Percentiles rank a stretch among this genome's conserved stretches.
These are phyloP conservation scores for Vipera ursinii DNA, from an alignment of 2,797 vertebrate species.

Conservation along the genomic window DNA sequence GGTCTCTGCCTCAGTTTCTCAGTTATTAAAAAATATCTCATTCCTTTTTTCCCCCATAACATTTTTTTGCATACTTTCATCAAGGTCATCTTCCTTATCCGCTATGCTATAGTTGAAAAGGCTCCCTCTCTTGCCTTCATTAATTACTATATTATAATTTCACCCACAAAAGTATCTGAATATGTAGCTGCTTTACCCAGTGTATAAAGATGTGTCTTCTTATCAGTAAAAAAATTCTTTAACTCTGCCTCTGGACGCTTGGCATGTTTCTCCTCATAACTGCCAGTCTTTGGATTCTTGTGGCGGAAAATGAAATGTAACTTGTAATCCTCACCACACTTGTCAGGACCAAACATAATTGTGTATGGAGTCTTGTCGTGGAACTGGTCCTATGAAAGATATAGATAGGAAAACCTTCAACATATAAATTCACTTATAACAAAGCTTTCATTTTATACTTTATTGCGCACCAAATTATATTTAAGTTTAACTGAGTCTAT, in stretches of 20 bases:
- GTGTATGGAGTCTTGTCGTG: slow-evolving; percentile 96
- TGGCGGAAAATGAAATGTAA: slow-evolving; percentile 98
- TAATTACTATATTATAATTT: not conserved
- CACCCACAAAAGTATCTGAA: not conserved
- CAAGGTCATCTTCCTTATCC: not conserved
- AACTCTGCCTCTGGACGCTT: slow-evolving; percentile 92
- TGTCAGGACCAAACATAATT: slow-evolving; percentile 99
- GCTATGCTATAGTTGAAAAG: not conserved
- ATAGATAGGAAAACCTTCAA: slow-evolving; percentile 11
- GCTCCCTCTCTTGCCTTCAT: not conserved
- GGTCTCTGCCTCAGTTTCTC: not conserved
- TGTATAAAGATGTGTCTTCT: slow-evolving; percentile 95
- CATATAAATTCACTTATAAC: not conserved
- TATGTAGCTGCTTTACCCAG: slow-evolving; percentile 74
- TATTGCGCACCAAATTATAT: not conserved
- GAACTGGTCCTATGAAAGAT: slow-evolving; percentile 83
- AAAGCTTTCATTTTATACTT: not conserved
- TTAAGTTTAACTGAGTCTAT: not conserved
- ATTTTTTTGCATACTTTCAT: not conserved
- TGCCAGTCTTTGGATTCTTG: slow-evolving; percentile 91
- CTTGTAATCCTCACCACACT: slow-evolving; percentile 98
- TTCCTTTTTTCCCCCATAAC: not conserved
- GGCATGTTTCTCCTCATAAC: slow-evolving; percentile 93
- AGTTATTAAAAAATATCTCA: not conserved
- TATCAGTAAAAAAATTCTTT: slow-evolving; percentile 92